These are phyloP conservation scores for Haemorhous mexicanus DNA, from an alignment of 2,113 vertebrate species.

Conservation along the genomic window DNA sequence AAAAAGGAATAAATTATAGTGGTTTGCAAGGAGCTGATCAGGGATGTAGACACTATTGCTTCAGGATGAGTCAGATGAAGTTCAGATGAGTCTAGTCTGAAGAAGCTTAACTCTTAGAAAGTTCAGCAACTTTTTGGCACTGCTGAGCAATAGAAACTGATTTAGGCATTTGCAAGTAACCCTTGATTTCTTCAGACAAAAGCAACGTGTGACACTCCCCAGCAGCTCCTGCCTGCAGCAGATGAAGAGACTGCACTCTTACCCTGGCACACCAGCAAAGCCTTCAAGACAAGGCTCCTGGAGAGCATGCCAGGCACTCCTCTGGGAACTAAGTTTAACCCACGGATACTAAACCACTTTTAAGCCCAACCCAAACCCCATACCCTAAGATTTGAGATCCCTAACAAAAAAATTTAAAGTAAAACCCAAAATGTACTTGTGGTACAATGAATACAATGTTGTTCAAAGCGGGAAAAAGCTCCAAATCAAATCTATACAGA, in stretches of 20 bases:
- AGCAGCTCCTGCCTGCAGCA: neutral
- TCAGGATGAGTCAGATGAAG: neutral
- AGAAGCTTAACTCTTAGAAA: neutral
- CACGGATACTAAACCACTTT: neutral
- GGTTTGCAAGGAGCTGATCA: neutral
- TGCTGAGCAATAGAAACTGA: neutral
- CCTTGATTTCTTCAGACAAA: neutral
- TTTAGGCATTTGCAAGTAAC: neutral
- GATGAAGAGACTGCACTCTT: neutral
- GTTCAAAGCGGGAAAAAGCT: neutral
- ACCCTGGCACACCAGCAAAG: neutral
- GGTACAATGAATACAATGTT: neutral
- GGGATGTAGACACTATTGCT: neutral
- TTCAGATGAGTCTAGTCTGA: neutral
- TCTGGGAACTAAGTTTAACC: neutral
- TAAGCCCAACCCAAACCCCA: neutral
- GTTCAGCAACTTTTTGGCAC: neutral
- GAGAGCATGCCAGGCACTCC: neutral
- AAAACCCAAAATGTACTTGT: neutral
- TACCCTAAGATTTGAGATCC: neutral
- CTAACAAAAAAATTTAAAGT: neutral
- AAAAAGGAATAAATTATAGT: neutral
- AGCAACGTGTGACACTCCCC: neutral
- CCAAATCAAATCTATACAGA: neutral
- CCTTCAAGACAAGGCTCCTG: rapidly evolving